These are phyloP conservation scores for Karalla daura DNA, from an alignment of 2,797 vertebrate species.

Conservation along the genomic window DNA sequence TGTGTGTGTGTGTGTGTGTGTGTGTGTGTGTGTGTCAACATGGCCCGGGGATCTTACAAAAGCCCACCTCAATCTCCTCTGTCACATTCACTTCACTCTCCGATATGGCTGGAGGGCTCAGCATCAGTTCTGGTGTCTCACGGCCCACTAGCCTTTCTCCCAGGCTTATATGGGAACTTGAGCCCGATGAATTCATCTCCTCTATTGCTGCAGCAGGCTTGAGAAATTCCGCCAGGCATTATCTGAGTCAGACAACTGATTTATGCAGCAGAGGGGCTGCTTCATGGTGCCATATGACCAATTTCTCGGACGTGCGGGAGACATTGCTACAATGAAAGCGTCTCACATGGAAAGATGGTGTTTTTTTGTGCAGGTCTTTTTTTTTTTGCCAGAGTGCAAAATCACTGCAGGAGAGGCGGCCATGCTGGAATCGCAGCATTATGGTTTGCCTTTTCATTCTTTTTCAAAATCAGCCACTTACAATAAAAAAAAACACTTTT, in stretches of 20 bases:
- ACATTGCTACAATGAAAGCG: constrained; percentile 19
- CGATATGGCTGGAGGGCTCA: constrained; percentile 44
- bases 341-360: constrained; percentile 7
- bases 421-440: constrained; percentile 1
- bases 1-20: too few relatives aligned
- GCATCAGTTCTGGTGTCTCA: constrained; percentile 61
- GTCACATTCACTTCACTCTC: constrained; percentile 57
- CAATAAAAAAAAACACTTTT: constrained; percentile 16
- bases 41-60: constrained; percentile 19
- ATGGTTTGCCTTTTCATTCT: constrained; percentile 1
- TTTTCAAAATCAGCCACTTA: constrained; percentile 6
- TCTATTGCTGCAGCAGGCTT: constrained; percentile 45
- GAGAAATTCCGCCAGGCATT: constrained; percentile 58
- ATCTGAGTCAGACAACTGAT: constrained; percentile 54
- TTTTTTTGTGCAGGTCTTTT: constrained; percentile 6
- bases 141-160: constrained; percentile 43
- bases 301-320: constrained; percentile 20
- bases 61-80: constrained; percentile 55
- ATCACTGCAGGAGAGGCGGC: constrained; percentile 7
- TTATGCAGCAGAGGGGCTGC: constrained; percentile 41
- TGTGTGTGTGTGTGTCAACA: constrained; percentile 30
- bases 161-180: constrained; percentile 49
- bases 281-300: constrained; percentile 26
- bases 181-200: constrained; percentile 56
- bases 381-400: constrained; percentile 29